Evolutionary conservation across 2,797 vertebrate species (phyloP).

Genomic region (Rhinoraja longicauda): DNA sequence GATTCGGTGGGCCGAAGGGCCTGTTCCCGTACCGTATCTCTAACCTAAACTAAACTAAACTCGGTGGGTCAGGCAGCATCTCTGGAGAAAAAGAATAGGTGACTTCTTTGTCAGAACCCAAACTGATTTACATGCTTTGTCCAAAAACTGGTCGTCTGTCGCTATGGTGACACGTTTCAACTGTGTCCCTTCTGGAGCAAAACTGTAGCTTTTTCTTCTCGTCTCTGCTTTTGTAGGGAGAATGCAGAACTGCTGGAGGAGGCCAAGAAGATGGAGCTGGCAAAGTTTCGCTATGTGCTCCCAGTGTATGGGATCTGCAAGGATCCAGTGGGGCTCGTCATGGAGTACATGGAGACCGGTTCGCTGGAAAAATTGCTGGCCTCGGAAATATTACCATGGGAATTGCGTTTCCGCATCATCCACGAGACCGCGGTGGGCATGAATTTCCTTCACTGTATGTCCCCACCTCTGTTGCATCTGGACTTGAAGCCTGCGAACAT

Average conservation of each 20-base stretch:
- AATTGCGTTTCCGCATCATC: conserved; percentile 86
- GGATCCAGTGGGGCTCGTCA: conserved; percentile 86
- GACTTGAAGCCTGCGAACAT: conserved; percentile 98
- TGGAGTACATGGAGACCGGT: conserved; percentile 98
- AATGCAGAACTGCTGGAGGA: conserved; percentile 84
- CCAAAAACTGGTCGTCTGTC: not conserved
- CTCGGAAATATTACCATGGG: conserved; percentile 85
- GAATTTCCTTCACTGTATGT: conserved; percentile 98
- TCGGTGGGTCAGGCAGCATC: no score
- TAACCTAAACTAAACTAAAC: no score
- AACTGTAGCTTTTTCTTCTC: conserved; percentile 10
- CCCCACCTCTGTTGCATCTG: conserved; percentile 86
- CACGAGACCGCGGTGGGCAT: conserved; percentile 95
- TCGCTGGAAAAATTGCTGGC: conserved; percentile 88
- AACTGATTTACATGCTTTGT: no score
- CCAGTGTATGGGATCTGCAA: conserved; percentile 93
- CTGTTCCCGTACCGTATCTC: no score
- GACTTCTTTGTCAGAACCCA: no score
- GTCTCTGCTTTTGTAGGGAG: conserved; percentile 62
- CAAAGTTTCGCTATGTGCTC: conserved; percentile 92
- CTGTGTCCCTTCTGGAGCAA: not conserved
- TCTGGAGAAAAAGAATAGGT: no score
- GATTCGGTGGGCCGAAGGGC: no score
- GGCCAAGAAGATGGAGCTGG: conserved; percentile 96
- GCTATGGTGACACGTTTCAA: not conserved